These are phyloP conservation scores for Caenorhabditis sp. DNA, from an alignment of 2,888 invertebrate species.

Conservation along the genomic window DNA sequence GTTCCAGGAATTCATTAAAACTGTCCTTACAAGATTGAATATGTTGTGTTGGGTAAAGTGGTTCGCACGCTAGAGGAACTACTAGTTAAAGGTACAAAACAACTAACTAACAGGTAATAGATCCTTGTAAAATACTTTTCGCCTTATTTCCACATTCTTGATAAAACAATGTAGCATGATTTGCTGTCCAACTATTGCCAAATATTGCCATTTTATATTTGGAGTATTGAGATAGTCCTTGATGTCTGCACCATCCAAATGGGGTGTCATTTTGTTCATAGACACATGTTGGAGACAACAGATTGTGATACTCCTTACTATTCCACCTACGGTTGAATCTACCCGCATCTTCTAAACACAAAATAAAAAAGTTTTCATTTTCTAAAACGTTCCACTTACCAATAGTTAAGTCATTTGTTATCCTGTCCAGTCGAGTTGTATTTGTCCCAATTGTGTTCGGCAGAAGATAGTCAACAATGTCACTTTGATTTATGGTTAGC, in stretches of 20 bases:
- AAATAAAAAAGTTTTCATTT: no score
- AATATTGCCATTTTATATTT: slow-evolving; percentile 27
- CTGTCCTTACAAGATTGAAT: background rate
- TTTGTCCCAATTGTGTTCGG: background rate
- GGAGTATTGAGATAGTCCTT: slow-evolving; percentile 9
- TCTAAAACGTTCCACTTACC: slow-evolving; percentile 5
- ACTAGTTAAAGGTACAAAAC: no score
- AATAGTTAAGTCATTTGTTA: background rate
- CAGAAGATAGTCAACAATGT: background rate
- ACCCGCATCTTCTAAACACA: slow-evolving; percentile 21
- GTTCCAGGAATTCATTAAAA: slow-evolving; percentile 9
- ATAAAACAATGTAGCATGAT: slow-evolving; percentile 28
- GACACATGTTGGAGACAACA: slow-evolving; percentile 22
- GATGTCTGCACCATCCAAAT: slow-evolving; percentile 40
- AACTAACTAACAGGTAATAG: slow-evolving; percentile 13
- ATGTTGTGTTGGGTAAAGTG: background rate
- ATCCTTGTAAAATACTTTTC: slow-evolving; percentile 24
- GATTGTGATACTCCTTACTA: slow-evolving; percentile 17
- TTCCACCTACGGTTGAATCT: slow-evolving; percentile 28
- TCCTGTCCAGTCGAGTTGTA: background rate
- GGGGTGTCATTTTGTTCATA: slow-evolving; percentile 10
- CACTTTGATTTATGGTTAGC: background rate
- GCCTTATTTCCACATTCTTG: slow-evolving; percentile 36
- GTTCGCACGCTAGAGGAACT: background rate
- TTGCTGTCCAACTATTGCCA: slow-evolving; percentile 45